Conservation (phyloP, 2,888 invertebrate species). For the Metallyticus violacea region DNA sequence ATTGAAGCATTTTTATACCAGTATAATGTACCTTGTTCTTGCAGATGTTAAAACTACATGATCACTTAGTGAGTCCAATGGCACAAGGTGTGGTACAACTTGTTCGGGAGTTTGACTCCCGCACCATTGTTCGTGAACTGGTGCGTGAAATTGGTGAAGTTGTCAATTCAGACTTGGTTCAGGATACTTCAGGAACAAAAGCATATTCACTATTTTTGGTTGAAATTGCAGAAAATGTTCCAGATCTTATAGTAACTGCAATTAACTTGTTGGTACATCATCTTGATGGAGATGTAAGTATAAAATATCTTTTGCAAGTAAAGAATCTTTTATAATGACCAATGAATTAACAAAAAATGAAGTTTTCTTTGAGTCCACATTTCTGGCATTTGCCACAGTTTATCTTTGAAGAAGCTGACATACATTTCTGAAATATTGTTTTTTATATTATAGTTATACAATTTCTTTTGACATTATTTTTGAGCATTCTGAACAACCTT, state of each 20-base stretch:
- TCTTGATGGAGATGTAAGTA: conserved; percentile 56
- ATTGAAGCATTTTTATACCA: too few relatives aligned
- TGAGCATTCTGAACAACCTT: too few relatives aligned
- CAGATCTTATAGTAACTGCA: conserved; percentile 58
- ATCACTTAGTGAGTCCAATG: conserved; percentile 66
- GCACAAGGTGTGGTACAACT: conserved; percentile 69
- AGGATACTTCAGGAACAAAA: conserved; percentile 40
- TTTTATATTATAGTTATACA: too few relatives aligned
- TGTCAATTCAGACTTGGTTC: conserved; percentile 52
- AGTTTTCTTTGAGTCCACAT: too few relatives aligned
- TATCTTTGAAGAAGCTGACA: too few relatives aligned
- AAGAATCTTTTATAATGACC: too few relatives aligned
- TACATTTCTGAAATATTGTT: too few relatives aligned
- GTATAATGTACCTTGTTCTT: conserved; percentile 42
- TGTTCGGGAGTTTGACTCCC: conserved; percentile 63
- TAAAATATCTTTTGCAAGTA: not conserved
- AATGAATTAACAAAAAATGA: too few relatives aligned
- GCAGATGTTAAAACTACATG: conserved; percentile 72
- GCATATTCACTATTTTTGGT: conserved; percentile 53
- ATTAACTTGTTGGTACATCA: conserved; percentile 60
- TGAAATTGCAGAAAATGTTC: conserved; percentile 61
- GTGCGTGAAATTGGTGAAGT: conserved; percentile 71
- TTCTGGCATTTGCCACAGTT: too few relatives aligned
- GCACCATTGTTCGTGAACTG: conserved; percentile 69
- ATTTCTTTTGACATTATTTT: too few relatives aligned